phyloP scores from a whole-genome alignment of 2,797 vertebrate genomes.

The Crenichthys baileyi region DNA sequence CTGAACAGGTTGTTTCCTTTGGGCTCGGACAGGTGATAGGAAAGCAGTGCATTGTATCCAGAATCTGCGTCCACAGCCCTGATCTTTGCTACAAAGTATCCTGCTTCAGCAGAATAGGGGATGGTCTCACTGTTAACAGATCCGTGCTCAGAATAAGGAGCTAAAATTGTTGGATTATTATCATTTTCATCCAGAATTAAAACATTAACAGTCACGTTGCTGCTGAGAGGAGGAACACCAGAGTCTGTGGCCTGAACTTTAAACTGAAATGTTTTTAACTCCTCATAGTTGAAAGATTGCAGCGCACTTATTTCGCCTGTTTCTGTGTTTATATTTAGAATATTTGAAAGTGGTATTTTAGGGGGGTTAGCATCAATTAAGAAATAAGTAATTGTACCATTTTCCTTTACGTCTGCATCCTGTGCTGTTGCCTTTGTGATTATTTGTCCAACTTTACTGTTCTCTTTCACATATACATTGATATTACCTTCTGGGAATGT shows the following conservation, averaged over 20 bases:
- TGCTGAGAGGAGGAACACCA: neutral
- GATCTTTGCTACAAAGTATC: too few species aligned
- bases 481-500: constrained; percentile 79
- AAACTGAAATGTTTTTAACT: fast-evolving
- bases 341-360: constrained; percentile 73
- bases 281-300: constrained; percentile 53
- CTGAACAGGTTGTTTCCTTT: too few species aligned
- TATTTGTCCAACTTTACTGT: constrained; percentile 76
- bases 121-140: too few species aligned
- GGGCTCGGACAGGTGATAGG: too few species aligned
- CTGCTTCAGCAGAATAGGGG: too few species aligned
- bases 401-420: constrained; percentile 77
- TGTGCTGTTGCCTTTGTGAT: constrained; percentile 68
- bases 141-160: too few species aligned
- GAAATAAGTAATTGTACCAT: constrained; percentile 82
- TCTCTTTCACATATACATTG: constrained; percentile 86
- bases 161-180: too few species aligned
- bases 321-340: constrained; percentile 67
- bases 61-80: too few species aligned
- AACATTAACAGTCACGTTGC: constrained; percentile 12
- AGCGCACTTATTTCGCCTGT: constrained; percentile 66
- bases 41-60: too few species aligned
- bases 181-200: constrained; percentile 6
- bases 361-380: constrained; percentile 72
- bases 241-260: constrained; percentile 13